Percentiles rank a stretch among this genome's conserved stretches.
These are phyloP conservation scores for Poicephalus meyeri DNA, from an alignment of 2,113 vertebrate species.

Conservation along the genomic window DNA sequence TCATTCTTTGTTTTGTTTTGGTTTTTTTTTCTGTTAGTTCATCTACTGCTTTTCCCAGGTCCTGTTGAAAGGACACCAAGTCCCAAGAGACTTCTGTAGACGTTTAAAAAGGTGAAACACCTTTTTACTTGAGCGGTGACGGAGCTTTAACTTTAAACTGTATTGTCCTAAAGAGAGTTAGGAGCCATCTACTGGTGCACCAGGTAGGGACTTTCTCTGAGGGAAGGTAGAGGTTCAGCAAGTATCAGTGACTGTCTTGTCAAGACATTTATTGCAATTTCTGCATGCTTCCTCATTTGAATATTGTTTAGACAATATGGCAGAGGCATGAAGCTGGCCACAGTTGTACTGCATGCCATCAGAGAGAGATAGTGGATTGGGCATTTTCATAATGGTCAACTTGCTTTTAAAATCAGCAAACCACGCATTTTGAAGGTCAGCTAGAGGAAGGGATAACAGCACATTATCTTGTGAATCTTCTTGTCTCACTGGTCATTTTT, in stretches of 20 bases:
- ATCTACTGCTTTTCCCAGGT: not conserved
- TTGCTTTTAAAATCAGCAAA: not conserved
- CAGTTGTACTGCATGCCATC: not conserved
- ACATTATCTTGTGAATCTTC: not conserved
- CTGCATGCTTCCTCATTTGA: not conserved
- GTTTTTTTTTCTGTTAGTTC: conserved; percentile 8
- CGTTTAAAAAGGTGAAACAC: not conserved
- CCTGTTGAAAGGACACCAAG: not conserved
- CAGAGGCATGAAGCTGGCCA: not conserved
- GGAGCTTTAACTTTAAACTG: not conserved
- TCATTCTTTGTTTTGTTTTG: not conserved
- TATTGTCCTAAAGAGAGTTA: not conserved
- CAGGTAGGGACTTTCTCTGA: not conserved
- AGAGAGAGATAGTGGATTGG: not conserved
- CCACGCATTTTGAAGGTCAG: not conserved
- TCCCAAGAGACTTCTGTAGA: not conserved
- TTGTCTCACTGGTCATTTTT: not conserved
- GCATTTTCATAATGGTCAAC: not conserved
- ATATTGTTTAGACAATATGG: not conserved
- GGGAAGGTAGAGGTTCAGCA: not conserved
- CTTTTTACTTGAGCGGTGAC: not conserved
- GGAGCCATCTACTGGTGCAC: not conserved
- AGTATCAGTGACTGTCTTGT: not conserved
- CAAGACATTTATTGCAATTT: accelerated
- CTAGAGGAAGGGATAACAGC: not conserved